A percentile compares a stretch with the other conserved stretches of the same genome.
These are phyloP conservation scores for Callorhinus ursinus DNA, from an alignment of 2,113 vertebrate species.

Conservation along the genomic window DNA sequence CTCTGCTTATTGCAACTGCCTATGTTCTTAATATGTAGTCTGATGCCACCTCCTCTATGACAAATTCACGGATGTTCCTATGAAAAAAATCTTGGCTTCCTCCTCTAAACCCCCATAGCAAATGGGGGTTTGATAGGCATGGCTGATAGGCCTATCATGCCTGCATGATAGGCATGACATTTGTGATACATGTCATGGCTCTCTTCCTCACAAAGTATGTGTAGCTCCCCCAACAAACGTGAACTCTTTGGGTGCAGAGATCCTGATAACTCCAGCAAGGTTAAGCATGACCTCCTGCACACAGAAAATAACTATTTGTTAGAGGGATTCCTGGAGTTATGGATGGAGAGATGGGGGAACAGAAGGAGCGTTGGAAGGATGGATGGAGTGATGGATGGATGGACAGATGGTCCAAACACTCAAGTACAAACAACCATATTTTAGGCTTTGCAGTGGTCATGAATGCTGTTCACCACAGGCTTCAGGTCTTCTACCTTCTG, in stretches of 20 bases:
- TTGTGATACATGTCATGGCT: background rate
- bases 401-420: background rate
- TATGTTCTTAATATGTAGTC: background rate
- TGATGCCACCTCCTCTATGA: background rate
- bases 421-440: background rate
- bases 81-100: background rate
- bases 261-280: background rate
- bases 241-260: too few relatives aligned
- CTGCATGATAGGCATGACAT: background rate
- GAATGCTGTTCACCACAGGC: too few relatives aligned
- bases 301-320: background rate
- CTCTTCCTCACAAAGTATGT: background rate
- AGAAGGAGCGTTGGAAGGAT: background rate
- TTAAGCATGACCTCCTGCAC: background rate
- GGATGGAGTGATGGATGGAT: too few relatives aligned
- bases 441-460: background rate
- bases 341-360: background rate
- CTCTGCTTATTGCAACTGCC: background rate
- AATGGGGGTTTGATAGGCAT: too few relatives aligned
- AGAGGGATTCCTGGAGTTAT: background rate
- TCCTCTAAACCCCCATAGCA: background rate
- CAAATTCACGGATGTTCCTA: background rate
- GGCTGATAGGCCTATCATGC: too few relatives aligned
- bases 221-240: background rate
- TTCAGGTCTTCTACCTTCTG: background rate